Base-by-base conservation (phyloP, 1,140 invertebrate species). In the Sycophila sp. region DNA sequence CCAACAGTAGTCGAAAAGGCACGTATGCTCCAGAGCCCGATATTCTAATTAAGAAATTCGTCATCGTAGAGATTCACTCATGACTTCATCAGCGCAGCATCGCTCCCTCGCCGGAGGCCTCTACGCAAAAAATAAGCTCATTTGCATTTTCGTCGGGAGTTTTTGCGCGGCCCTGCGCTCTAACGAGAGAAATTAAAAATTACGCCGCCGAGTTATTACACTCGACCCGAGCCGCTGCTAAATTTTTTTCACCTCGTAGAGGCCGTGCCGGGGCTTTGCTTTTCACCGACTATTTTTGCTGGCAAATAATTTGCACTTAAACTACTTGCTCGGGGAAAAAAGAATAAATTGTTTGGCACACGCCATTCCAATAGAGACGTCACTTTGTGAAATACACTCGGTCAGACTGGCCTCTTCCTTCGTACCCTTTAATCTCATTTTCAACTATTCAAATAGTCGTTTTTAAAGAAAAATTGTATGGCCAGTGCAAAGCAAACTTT, bases 1-100 rank as follows among this genome's bases (percentile, higher is more conserved):
- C 73, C 75, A 82, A 85, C 84, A 81, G 84, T 86, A 86, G 84
- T 86, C 83, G 58, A n/a, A n/a, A n/a, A n/a, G n/a, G n/a, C n/a
- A n/a, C n/a, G n/a, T n/a, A n/a, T n/a, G n/a, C n/a, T n/a, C n/a
- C 34, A 30, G 32, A 6, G 3, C 62, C 63, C 67, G 55, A 67
- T 76, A 77, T 83, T 80, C 79, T 77, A 85, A 85, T 84, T 85
- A 83, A 84, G 81, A 83, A 82, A 79, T 85, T 82, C 76, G 79
- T 78, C 77, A 78, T 75, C 73, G 75, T 80, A 74, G 73, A 78
- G 75, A 78, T 77, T 77, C 75, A 59, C 66, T 73, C 71, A 73
- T 62, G 67, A 73, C 71, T 73, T 66, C 60, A 68, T 69, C 55
- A 34, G 17, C 13, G 19, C n/a, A 17, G 63, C 45, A 19, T 24